These are phyloP conservation scores for Parnassius smintheus DNA, from an alignment of 2,888 invertebrate genomes.

Conservation along the genomic window DNA sequence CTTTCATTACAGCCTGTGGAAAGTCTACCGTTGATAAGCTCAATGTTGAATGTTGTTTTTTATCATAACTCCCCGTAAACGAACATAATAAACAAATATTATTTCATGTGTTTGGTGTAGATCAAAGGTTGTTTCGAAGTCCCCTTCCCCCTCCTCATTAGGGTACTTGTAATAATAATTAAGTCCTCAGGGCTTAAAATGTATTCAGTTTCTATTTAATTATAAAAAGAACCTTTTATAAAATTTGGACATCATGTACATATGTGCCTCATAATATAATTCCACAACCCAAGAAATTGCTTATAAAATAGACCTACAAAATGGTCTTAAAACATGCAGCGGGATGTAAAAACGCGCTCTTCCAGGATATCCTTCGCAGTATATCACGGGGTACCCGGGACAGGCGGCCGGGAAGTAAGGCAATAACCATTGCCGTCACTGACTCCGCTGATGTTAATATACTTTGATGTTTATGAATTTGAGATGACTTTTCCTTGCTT, in stretches of 20 bases:
- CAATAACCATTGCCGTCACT: constrained; percentile 46
- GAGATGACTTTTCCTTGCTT: constrained; percentile 23
- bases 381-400: constrained; percentile 41
- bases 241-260: neutral
- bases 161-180: too few relatives aligned
- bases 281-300: constrained; percentile 5
- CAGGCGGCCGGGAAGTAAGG: constrained; percentile 29
- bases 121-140: too few relatives aligned
- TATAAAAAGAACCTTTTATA: too few relatives aligned
- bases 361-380: constrained; percentile 52
- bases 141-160: too few relatives aligned
- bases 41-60: too few relatives aligned
- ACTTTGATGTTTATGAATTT: constrained; percentile 32
- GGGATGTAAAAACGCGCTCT: constrained; percentile 53
- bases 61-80: too few relatives aligned
- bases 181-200: too few relatives aligned
- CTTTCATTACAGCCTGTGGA: too few relatives aligned
- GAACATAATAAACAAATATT: too few relatives aligned
- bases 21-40: too few relatives aligned
- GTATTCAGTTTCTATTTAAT: too few relatives aligned
- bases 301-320: constrained; percentile 12
- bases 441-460: constrained; percentile 32
- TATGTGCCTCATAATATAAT: constrained; percentile 9
- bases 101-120: too few relatives aligned
- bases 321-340: constrained; percentile 31